Evolutionary conservation across 2,888 invertebrate genomes (phyloP), one percentile per base, ranked within the genome.

Genomic region (Drosophila fungiperda): DNA sequence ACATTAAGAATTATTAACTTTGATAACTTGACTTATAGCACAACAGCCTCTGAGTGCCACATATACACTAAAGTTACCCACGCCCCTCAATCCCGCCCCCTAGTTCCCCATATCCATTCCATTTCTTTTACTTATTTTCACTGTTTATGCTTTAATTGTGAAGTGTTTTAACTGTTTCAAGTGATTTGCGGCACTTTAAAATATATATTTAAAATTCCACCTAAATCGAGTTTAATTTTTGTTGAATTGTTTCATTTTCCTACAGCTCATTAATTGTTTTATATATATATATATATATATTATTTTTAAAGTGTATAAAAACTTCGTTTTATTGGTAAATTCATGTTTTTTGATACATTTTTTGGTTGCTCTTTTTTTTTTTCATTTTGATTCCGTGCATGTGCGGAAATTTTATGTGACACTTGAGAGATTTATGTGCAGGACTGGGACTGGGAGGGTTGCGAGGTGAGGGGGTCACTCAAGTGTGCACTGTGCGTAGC

Each of bases 1-100:
- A 89, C 87, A 89, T 89, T 89, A 89, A 78, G 87, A 89, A 87
- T 87, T 87, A 87, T 87, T 87, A 89, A 87, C 89, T 87, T 85
- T 87, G 87, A 87, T 87, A 87, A 87, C 80, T 82, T 82, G 82
- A 82, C 82, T 87, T 87, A 87, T 89, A 81, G 83, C 86, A 86
- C 85, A 80, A 82, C 71, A 54, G 72, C 32, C 64, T 64, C 59
- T 59, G 68, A 60, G 57, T 52, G 57, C 54, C 57, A 26, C 45
- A 55, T 12, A 26, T 29, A 59, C 57, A 45, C 33, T n/a, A 45
- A 45, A 45, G 33, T 35, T 40, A 29, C 29, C 36, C 23, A n/a
- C 3, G 35, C 57, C 29, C 15, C 9, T 11, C 20, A n/a, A 5
- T 20, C 12, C 32, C 12, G 8, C 15, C 2, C 0, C 4, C 32